Evolutionary conservation across 2,113 vertebrate species (phyloP).

Genomic region (Thamnophis sirtalis): DNA sequence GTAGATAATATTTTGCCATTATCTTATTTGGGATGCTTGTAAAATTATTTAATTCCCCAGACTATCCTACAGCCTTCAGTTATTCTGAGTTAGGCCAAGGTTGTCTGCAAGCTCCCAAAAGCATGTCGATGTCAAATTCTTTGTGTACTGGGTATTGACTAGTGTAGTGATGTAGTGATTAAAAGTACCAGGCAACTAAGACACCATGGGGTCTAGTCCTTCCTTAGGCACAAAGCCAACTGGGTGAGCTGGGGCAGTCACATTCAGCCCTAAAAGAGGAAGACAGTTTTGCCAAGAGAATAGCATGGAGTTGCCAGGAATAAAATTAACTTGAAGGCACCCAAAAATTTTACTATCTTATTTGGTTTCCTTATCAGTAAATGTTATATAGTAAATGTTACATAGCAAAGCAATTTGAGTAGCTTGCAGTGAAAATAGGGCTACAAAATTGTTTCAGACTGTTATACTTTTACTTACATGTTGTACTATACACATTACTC

Average conservation of each 20-base stretch:
- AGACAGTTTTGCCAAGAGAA: background rate
- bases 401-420: background rate
- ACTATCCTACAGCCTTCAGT: background rate
- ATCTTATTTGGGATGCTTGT: background rate
- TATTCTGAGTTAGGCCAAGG: background rate
- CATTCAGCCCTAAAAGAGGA: background rate
- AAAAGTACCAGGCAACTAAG: background rate
- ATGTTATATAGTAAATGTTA: background rate
- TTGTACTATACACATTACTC: background rate
- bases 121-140: background rate
- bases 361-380: background rate
- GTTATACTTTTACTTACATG: background rate
- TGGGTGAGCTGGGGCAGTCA: background rate
- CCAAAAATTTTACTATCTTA: background rate
- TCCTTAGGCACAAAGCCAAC: background rate
- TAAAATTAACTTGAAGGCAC: background rate
- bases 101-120: background rate
- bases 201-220: background rate
- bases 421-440: background rate
- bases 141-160: background rate
- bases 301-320: background rate
- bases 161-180: background rate
- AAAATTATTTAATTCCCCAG: background rate
- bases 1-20: background rate
- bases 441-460: background rate